A percentile compares a stretch with the other conserved stretches of the same genome.
Evolutionary conservation across 1,140 invertebrate species (phyloP).

Genomic region (Rhagoletis zephyria): DNA sequence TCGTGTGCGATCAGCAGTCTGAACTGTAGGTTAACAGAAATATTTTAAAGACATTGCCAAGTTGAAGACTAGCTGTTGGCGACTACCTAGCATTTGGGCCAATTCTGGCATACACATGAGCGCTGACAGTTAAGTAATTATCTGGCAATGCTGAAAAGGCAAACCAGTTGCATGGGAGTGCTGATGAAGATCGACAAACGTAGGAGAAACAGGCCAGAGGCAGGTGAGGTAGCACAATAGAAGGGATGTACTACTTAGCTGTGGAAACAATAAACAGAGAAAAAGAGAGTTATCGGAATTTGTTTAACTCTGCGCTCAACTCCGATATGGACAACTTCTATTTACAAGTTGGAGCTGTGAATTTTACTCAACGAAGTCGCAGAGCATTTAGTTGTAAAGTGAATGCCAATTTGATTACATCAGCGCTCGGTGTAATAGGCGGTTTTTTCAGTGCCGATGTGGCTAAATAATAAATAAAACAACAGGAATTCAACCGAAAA

Average conservation of each 20-base stretch:
- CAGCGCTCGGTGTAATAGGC: background rate
- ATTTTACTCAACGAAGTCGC: background rate
- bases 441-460: background rate
- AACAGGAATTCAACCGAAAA: background rate
- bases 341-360: background rate
- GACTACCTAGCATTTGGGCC: slow-evolving; percentile 18
- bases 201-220: background rate
- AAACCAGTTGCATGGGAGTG: slow-evolving; percentile 42
- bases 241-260: background rate
- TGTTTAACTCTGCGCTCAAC: background rate
- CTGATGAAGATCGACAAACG: background rate
- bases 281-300: background rate
- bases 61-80: background rate
- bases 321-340: background rate
- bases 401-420: slow-evolving; percentile 43
- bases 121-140: background rate
- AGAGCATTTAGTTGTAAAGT: slow-evolving; percentile 11
- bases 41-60: slow-evolving; percentile 50
- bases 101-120: background rate
- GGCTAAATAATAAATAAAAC: background rate
- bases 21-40: slow-evolving; percentile 48
- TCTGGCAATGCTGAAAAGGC: slow-evolving; percentile 32
- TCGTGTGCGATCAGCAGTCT: slow-evolving; percentile 35
- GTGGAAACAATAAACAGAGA: background rate
- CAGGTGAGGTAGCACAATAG: background rate